Percentiles rank a stretch among this genome's conserved stretches.
Conservation (phyloP, 2,113 vertebrate genomes). For the Picathartes gymnocephalus region DNA sequence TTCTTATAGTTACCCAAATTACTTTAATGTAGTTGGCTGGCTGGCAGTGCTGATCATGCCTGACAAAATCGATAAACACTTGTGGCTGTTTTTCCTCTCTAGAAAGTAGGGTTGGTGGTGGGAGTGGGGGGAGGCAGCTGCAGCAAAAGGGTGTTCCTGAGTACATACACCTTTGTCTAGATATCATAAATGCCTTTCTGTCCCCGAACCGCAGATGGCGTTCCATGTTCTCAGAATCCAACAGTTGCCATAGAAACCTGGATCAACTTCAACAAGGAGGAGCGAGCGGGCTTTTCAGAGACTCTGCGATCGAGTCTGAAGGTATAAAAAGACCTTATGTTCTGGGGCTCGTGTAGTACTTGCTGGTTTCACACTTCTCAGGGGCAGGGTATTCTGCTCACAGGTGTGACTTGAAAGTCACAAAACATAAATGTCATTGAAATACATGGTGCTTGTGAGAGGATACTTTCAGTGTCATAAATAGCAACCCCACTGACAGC, state of each 20-base stretch:
- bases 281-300: conserved; percentile 87
- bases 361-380: background rate
- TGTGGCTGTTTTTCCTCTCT: background rate
- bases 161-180: background rate
- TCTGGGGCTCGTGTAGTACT: background rate
- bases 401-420: background rate
- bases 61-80: background rate
- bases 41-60: background rate
- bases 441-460: background rate
- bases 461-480: background rate
- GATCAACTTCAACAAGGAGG: conserved; percentile 97
- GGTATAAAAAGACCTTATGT: conserved; percentile 68
- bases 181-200: background rate
- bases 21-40: background rate
- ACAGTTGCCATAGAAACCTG: conserved; percentile 89
- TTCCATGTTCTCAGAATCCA: conserved; percentile 94
- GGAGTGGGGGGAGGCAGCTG: fast-evolving
- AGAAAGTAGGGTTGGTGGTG: background rate
- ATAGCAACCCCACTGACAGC: background rate
- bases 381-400: background rate
- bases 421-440: background rate
- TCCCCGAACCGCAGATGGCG: conserved; percentile 81
- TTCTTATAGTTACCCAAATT: background rate
- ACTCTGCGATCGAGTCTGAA: conserved; percentile 89
- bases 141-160: background rate